A percentile compares a stretch with the other conserved stretches of the same genome.
Conservation (phyloP, 2,888 invertebrate species). For the Lottia gigantea region DNA sequence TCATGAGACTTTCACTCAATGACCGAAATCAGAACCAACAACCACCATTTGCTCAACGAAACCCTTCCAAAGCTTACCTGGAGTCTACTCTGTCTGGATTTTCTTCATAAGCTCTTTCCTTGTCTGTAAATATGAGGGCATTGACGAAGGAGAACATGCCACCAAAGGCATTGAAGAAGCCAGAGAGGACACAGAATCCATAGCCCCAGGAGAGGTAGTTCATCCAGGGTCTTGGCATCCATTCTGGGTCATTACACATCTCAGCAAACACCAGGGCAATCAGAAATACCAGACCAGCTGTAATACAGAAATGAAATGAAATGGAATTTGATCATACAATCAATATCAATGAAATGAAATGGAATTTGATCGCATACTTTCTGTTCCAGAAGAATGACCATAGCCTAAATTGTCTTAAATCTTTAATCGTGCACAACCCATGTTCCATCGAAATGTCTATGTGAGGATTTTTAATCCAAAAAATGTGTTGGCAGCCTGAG, state of each 20-base stretch:
- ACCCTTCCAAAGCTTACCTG: too few species aligned
- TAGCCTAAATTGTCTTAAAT: too few species aligned
- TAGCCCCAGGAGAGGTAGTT: constrained; percentile 98
- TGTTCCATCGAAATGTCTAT: too few species aligned
- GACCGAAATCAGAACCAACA: too few species aligned
- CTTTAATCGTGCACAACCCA: too few species aligned
- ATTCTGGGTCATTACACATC: constrained; percentile 86
- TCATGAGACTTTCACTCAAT: too few species aligned
- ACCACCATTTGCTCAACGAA: too few species aligned
- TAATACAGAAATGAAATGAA: constrained; percentile 20
- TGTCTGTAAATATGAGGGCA: constrained; percentile 43
- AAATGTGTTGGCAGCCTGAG: too few species aligned
- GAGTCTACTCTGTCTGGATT: not conserved
- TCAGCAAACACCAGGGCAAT: constrained; percentile 79
- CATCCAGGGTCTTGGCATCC: constrained; percentile 95
- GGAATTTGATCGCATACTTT: too few species aligned
- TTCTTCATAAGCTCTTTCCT: constrained; percentile 13
- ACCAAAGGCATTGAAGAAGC: constrained; percentile 61
- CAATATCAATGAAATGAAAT: not conserved
- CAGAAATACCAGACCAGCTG: constrained; percentile 55
- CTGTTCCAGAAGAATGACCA: too few species aligned
- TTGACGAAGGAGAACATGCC: constrained; percentile 57
- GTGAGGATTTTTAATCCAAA: not conserved
- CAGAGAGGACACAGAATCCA: constrained; percentile 83
- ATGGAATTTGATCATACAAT: too few species aligned